Evolutionary conservation across 2,797 vertebrate genomes (phyloP).

Genomic region (Enteromius viviparus): DNA sequence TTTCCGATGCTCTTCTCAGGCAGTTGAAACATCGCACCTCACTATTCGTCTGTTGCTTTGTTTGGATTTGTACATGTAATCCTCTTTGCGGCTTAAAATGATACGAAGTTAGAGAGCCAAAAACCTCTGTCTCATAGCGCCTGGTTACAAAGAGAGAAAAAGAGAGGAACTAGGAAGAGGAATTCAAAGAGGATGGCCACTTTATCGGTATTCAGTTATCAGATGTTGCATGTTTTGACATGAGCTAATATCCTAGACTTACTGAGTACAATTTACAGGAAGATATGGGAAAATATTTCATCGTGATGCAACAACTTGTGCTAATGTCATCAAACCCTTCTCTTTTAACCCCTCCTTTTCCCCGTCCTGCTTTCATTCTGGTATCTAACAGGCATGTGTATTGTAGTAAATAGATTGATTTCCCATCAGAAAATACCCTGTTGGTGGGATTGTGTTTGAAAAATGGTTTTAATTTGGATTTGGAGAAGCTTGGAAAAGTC

Average conservation of each 20-base stretch:
- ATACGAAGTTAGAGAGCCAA: constrained; percentile 57
- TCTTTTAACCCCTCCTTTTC: neutral
- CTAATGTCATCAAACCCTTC: neutral
- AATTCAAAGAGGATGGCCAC: constrained; percentile 1
- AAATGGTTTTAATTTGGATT: neutral
- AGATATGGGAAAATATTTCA: neutral
- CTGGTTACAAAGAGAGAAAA: constrained; percentile 43
- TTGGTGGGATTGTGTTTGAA: neutral
- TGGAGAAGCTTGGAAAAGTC: neutral
- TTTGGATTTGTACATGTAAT: constrained; percentile 66
- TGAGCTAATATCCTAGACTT: neutral
- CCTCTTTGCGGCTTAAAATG: constrained; percentile 63
- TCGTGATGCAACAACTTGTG: neutral
- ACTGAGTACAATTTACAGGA: neutral
- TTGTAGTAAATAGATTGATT: neutral
- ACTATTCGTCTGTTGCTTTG: constrained; percentile 59
- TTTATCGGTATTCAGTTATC: neutral
- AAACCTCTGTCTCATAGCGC: constrained; percentile 46
- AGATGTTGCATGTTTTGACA: neutral
- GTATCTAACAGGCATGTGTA: too few relatives aligned
- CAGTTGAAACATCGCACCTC: constrained; percentile 34
- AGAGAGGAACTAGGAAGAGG: constrained; percentile 3
- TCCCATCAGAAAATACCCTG: neutral
- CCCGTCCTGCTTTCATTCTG: neutral
- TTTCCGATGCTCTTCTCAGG: constrained; percentile 53